phyloP scores from a whole-genome alignment of 2,888 invertebrate species.

The Chouioia cunea region DNA sequence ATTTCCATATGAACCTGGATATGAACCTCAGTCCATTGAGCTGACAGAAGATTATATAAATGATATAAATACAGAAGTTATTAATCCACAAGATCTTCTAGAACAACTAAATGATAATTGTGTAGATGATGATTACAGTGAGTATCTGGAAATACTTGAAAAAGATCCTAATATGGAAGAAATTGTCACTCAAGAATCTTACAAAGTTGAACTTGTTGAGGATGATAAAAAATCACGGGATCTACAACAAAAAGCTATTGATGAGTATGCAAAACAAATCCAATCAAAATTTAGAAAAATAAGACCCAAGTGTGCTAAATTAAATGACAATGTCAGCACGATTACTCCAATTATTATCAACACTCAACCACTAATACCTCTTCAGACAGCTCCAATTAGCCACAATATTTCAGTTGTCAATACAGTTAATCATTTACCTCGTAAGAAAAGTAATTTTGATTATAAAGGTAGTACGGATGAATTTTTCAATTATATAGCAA shows the following conservation, averaged over 20 bases:
- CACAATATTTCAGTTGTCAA: conserved; percentile 35
- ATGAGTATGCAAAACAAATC: conserved; percentile 58
- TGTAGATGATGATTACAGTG: conserved; percentile 63
- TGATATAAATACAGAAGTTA: conserved; percentile 59
- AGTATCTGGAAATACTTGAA: conserved; percentile 62
- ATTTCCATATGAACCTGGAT: conserved; percentile 64
- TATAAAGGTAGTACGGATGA: conserved; percentile 57
- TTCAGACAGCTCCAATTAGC: conserved; percentile 10
- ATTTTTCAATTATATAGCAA: conserved; percentile 64
- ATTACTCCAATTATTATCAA: conserved; percentile 48
- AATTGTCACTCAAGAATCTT: conserved; percentile 1
- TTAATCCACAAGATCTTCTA: conserved; percentile 59
- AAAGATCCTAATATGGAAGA: conserved; percentile 47
- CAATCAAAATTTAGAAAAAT: conserved; percentile 63
- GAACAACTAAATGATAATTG: conserved; percentile 62
- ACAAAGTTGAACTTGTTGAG: conserved; percentile 13
- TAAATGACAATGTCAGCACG: conserved; percentile 34
- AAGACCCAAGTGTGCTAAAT: conserved; percentile 52
- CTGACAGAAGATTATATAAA: conserved; percentile 63
- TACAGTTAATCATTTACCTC: conserved; percentile 44
- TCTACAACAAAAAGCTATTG: conserved; percentile 50
- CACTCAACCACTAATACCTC: conserved; percentile 26
- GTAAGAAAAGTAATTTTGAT: conserved; percentile 44
- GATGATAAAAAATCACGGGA: conserved; percentile 25
- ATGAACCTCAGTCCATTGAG: conserved; percentile 60